Base-by-base conservation (phyloP, 2,888 invertebrate species). In the Campaea margaritaria region DNA sequence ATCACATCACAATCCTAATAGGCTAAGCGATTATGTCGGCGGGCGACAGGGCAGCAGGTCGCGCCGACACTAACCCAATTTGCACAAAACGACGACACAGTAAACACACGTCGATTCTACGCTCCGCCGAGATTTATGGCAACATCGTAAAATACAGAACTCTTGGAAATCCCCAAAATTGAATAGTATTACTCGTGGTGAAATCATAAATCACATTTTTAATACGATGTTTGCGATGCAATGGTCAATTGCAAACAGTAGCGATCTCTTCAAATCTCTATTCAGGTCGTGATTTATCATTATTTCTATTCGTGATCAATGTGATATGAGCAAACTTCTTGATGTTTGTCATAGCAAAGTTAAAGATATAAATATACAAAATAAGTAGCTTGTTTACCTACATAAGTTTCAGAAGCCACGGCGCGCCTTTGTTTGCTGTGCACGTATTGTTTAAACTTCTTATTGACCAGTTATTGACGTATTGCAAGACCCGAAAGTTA, bases 31-130 rank as follows among this genome's bases (percentile, higher is more conserved):
- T 87, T 86, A 89, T 81, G 83, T 78, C 75, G 81, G 74, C 76
- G 75, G 50, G 46, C 51, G 42, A 31, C 31, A 39, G 48, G 44
- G 58, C 76, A 80, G 74, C 76, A 79, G 79, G 83, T 63, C 59
- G 64, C 69, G 65, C 58, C 78, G 82, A 82, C 79, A 81, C 83
- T 89, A 88, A 89, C 87, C 88, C 84, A 89, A 87, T 90, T 90
- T 86, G 82, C 76, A 75, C 81, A 82, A 83, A 87, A 87, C 82
- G 86, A 82, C 82, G 86, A 81, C 82, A 80, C 73, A 78, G 81
- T 85, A 87, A 87, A 86, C 86, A 87, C 76, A 83, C 83, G 79
- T 75, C 79, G 78, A 82, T 79, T 79, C 79, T 81, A 78, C 77
- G 79, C 79, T 76, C 71, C 73, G 67, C 71, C 51, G 74, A 82